Evolutionary conservation across 2,113 vertebrate species (phyloP), one percentile per base, ranked within the genome.

Genomic region (Caranx ignobilis): DNA sequence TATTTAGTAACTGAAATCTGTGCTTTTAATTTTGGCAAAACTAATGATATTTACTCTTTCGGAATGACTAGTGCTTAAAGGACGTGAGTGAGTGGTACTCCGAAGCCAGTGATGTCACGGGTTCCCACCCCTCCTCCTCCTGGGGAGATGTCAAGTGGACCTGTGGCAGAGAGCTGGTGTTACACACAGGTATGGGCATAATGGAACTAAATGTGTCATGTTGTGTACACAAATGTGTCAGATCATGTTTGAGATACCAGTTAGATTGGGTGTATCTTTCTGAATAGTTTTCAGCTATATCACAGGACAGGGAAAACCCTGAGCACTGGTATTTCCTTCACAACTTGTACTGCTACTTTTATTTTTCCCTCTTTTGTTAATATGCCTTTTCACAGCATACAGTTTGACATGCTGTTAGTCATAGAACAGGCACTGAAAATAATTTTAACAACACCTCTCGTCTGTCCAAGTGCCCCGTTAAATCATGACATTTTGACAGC

Each of bases 141-240:
- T 85, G 97, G 96, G 95, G 97, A 99, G 95, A 98, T 98, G 98
- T 96, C 97, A 89, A 93, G 96, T 94, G 97, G 97, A 87, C 97
- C 97, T 95, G 95, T 99, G 93, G 97, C 97, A 91, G 98, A 99
- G 94, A 99, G 97, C 94, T 99, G 98, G 98, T 99, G 98, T 97
- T 99, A 98, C 86, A 99, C 98, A 92, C 97, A 99, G 97, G 98
- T 99, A 96, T 48, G 75, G 11, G 11, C 62, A 81, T 11, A 75
- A 70, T 19, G 39, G 19, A 7, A 73, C 26, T 61, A 37, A 16
- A 4, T 56, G 2, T 45, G n/a, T 65, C 13, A 16, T 75, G 2
- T 39, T 59, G 5, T 26, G 0, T 12, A 8, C 7, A 47, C 13
- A 6, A 16, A 59, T 0, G 2, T 47, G 39, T 56, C 19, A 21